Evolutionary conservation across 2,888 invertebrate genomes (phyloP).

Genomic region (Tillus elongatus): DNA sequence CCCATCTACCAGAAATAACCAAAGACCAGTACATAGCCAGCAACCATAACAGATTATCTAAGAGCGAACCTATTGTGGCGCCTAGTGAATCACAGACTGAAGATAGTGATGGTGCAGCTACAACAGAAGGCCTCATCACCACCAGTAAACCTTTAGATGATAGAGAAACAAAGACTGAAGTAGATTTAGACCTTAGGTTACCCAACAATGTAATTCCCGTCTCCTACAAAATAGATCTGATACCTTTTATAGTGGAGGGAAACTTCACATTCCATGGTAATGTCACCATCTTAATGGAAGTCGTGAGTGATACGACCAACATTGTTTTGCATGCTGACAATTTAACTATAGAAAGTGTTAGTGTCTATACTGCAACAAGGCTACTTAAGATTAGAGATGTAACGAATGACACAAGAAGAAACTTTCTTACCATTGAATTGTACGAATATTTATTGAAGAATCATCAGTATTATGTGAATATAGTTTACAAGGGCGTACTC

Average conservation of each 20-base stretch:
- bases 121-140: not conserved
- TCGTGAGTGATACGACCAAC: conserved; percentile 48
- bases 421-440: conserved; percentile 62
- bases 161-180: conserved; percentile 12
- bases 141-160: not conserved
- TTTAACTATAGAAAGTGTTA: conserved; percentile 50
- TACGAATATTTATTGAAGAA: conserved; percentile 50
- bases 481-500: conserved; percentile 62
- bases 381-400: conserved; percentile 8
- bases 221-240: conserved; percentile 59
- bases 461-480: conserved; percentile 55
- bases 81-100: not conserved
- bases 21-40: not conserved
- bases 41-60: no score
- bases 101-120: not conserved
- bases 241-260: conserved; percentile 62
- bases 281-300: conserved; percentile 54
- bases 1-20: not conserved
- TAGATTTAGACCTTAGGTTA: conserved; percentile 51
- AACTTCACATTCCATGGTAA: conserved; percentile 74
- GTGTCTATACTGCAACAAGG: conserved; percentile 16
- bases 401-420: conserved; percentile 50
- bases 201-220: conserved; percentile 60
- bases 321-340: conserved; percentile 69
- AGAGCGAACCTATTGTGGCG: not conserved